Evolutionary conservation across 2,888 invertebrate genomes (phyloP), one percentile per base, ranked within the genome.

Genomic region (Asteroscopus sphinx): DNA sequence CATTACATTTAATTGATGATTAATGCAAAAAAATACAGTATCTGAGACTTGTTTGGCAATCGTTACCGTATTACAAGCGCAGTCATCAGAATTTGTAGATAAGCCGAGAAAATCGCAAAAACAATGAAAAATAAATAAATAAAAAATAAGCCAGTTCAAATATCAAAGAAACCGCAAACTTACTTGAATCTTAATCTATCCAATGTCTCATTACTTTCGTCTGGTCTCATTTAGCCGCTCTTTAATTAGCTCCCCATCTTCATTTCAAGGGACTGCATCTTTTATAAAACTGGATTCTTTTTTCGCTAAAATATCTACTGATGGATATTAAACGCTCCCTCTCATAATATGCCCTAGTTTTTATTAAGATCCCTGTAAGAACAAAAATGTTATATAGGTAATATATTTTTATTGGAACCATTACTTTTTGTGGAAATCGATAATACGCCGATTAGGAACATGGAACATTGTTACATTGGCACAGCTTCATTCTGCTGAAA

Each of bases 311-410:
- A 35, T 44, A 6, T 32, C 16, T 28, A 15, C 16, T 56, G 11
- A 48, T 63, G 47, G 59, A 67, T 45, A 72, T 72, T 32, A 54
- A 54, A 53, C 21, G 30, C 35, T 67, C 5, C 2, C 11, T 46
- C 44, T 30, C 46, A 26, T 15, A 25, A 39, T 9, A 53, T 54
- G 6, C 6, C 11, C 25, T 13, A 0, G 6, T 35, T 44, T 13
- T 37, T 16, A n/a, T 26, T 35, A 11, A 5, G 17, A 37, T 12
- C n/a, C 16, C 30, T 45, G 12, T 7, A 30, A 35, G 30, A 4
- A n/a, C n/a, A 21, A 36, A 26, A 39, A 32, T 8, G 1, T 25
- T 15, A 9, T 25, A n/a, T n/a, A n/a, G n/a, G n/a, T 11, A 1
- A 13, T 46, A 17, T 30, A n/a, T 16, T 33, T 46, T 45, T 33